Conservation (phyloP, 2,113 vertebrate genomes). For the Zapornia atra region DNA sequence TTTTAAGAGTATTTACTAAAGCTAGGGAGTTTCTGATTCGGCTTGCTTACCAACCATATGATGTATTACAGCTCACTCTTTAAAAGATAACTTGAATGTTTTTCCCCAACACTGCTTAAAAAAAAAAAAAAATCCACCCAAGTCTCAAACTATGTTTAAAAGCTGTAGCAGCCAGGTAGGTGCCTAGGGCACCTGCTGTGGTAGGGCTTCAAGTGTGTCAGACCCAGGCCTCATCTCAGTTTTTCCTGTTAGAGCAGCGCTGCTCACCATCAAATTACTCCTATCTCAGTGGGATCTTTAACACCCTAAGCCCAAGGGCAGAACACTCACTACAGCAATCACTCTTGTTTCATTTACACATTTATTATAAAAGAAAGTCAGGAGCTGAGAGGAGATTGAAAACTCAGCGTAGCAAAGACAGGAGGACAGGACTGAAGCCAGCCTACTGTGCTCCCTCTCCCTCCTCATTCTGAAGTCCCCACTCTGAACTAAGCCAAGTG, state of each 20-base stretch:
- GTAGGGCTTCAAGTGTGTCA: not conserved
- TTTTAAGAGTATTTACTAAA: not conserved
- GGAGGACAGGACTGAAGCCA: not conserved
- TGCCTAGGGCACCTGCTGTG: not conserved
- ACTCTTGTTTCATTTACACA: not conserved
- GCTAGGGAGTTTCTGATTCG: not conserved
- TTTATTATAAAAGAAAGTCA: not conserved
- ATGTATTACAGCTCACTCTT: not conserved
- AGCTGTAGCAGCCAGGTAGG: not conserved
- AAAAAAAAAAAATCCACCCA: not conserved
- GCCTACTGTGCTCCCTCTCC: not conserved
- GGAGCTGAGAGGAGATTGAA: not conserved
- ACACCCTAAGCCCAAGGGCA: accelerated
- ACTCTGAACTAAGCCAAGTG: not conserved
- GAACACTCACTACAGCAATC: not conserved
- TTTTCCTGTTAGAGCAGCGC: not conserved
- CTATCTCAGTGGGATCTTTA: not conserved
- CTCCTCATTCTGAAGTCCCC: not conserved
- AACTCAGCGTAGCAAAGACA: not conserved
- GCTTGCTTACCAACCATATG: not conserved
- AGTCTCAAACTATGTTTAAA: not conserved
- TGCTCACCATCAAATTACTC: not conserved
- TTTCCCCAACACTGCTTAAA: not conserved
- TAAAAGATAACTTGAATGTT: not conserved
- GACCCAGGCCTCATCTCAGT: not conserved